Conservation (phyloP, 2,888 invertebrate genomes). For the Aleiodes alternator region DNA sequence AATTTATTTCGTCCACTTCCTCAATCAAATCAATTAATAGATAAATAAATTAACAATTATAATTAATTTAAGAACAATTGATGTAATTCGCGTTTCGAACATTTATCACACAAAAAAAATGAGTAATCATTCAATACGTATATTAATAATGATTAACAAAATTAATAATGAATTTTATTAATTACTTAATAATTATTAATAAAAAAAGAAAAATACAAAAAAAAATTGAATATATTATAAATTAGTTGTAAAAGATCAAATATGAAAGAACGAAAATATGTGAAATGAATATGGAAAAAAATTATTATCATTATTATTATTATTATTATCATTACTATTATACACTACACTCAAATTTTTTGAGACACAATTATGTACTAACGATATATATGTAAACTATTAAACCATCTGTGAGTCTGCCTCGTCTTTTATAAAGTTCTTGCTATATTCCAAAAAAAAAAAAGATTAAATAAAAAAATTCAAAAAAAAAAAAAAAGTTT, state of each 20-base stretch:
- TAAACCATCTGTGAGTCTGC: constrained; percentile 74
- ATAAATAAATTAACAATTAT: too few species aligned
- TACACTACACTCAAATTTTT: constrained; percentile 43
- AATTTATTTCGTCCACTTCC: too few species aligned
- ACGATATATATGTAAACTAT: constrained; percentile 66
- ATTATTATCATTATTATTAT: too few species aligned
- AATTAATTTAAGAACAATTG: too few species aligned
- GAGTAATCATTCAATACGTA: too few species aligned
- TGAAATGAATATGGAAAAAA: constrained; percentile 30
- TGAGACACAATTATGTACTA: constrained; percentile 56
- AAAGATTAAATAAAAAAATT: constrained; percentile 12
- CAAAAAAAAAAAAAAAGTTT: not conserved
- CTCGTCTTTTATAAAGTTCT: constrained; percentile 74
- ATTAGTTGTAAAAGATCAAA: constrained; percentile 39
- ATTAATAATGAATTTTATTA: too few species aligned
- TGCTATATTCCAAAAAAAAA: constrained; percentile 69
- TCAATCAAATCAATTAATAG: too few species aligned
- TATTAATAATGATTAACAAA: constrained; percentile 38
- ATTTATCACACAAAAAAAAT: too few species aligned
- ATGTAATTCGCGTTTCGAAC: too few species aligned
- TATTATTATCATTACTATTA: constrained; percentile 7
- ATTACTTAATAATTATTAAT: too few species aligned
- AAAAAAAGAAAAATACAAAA: too few species aligned
- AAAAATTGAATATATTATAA: not conserved
- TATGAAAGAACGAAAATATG: constrained; percentile 33